Base-by-base conservation (phyloP, 2,113 vertebrate genomes). In the Alectura lathami region DNA sequence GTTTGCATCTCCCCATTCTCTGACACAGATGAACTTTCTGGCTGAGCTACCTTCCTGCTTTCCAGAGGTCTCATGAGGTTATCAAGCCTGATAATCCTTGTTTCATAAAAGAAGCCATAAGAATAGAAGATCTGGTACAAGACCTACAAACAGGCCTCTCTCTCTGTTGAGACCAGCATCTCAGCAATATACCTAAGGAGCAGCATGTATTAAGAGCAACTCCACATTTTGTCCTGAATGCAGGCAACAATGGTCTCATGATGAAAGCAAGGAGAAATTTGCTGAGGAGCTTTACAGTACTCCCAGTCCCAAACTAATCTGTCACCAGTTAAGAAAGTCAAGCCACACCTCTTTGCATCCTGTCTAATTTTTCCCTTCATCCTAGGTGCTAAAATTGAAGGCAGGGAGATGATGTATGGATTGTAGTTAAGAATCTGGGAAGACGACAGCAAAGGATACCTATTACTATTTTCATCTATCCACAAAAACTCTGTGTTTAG, bases 191-290 rank as follows among this genome's bases (percentile, higher is more conserved):
- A 48, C 23, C 80, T 43, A n/a, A 66, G 34, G 7, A 59, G 64
- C 30, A 34, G 12, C 8, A 23, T 1, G 2, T 56, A 30, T 18
- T 74, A 57, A 16, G 27, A 74, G 10, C 40, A 74, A 48, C 21
- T 9, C 34, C 22, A 59, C 0, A 0, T 26, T 43, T 45, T 60
- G 15, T 69, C 45, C 40, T 24, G 10, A 29, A 38, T 36, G 23
- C 23, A 47, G 36, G 40, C 32, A 84, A 32, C 36, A 36, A 18
- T 38, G 32, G 26, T 24, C 34, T 78, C 38, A 17, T 14, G 34
- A 4, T 66, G 30, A 36, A 50, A 77, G 64, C 15, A 66, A 62
- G 63, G 78, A 66, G 22, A 38, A 14, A 74, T 21, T 11, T 36
- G 36, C 13, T 18, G 54, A 90, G 45, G 26, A 64, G 32, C 36